phyloP scores from a whole-genome alignment of 1,140 invertebrate genomes.

The Caenorhabditis brenneri region DNA sequence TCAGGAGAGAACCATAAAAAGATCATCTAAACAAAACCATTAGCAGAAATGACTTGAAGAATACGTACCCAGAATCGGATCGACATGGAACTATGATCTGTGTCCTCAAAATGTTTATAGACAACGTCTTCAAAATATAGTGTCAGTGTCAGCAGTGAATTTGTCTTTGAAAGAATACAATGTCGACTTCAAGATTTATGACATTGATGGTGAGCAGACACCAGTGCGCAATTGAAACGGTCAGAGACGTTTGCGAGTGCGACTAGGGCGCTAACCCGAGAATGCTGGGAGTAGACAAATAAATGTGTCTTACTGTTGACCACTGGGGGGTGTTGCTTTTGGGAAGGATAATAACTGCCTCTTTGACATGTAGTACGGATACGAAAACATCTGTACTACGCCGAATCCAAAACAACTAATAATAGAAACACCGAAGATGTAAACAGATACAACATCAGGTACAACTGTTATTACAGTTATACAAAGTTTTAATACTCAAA shows the following conservation, averaged over 20 bases:
- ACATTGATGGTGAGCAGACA: neutral
- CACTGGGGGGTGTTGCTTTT: neutral
- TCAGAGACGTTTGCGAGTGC: neutral
- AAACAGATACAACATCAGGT: no score
- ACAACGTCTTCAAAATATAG: neutral
- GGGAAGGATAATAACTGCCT: neutral
- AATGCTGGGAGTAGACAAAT: neutral
- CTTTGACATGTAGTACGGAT: no score
- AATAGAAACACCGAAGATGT: no score
- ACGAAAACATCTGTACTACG: no score
- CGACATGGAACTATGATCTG: neutral
- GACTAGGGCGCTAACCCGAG: neutral
- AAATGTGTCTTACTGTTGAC: neutral
- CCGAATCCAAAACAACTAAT: no score
- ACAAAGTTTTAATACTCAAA: no score
- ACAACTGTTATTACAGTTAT: no score
- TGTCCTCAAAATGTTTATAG: neutral
- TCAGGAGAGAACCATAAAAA: neutral
- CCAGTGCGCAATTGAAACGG: neutral
- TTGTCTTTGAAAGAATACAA: neutral
- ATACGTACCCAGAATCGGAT: neutral
- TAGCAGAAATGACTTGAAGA: neutral
- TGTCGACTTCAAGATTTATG: neutral
- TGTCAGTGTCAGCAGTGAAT: neutral
- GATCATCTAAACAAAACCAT: neutral